Percentiles rank a stretch among this genome's conserved stretches.
Conservation (phyloP, 1,140 invertebrate species). For the Tetragnatha versicolor region DNA sequence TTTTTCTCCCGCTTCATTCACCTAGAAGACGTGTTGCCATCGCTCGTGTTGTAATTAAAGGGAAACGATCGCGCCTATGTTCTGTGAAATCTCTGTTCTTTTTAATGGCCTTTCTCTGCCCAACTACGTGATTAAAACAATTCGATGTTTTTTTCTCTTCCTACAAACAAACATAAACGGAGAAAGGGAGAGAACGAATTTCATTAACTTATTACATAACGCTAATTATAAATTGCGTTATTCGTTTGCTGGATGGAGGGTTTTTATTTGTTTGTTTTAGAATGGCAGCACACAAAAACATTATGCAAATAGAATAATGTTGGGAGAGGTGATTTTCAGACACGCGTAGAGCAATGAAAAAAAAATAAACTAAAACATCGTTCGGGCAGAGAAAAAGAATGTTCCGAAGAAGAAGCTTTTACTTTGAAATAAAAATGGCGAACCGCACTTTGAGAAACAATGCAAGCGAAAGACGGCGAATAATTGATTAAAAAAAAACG, state of each 20-base stretch:
- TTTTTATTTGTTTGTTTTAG: neutral
- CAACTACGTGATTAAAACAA: constrained; percentile 25
- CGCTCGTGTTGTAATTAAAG: neutral
- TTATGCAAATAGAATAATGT: constrained; percentile 14
- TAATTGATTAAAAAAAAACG: too few relatives aligned
- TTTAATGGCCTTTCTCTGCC: neutral
- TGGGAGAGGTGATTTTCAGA: neutral
- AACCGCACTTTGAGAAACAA: too few relatives aligned
- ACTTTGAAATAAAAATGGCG: too few relatives aligned
- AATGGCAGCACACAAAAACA: neutral
- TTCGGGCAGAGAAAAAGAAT: neutral
- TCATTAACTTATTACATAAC: constrained; percentile 32
- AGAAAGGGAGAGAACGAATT: constrained; percentile 1
- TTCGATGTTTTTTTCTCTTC: neutral
- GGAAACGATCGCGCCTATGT: constrained; percentile 20
- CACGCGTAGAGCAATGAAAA: neutral
- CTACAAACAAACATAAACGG: neutral
- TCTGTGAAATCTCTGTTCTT: neutral
- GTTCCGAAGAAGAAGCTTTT: too few relatives aligned
- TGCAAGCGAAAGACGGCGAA: too few relatives aligned
- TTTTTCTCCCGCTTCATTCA: neutral
- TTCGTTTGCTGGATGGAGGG: neutral
- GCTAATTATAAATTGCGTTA: constrained; percentile 29
- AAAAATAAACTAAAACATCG: neutral
- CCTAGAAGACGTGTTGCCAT: neutral